Evolutionary conservation across 2,888 invertebrate genomes (phyloP).

Genomic region (Volucella inflata): DNA sequence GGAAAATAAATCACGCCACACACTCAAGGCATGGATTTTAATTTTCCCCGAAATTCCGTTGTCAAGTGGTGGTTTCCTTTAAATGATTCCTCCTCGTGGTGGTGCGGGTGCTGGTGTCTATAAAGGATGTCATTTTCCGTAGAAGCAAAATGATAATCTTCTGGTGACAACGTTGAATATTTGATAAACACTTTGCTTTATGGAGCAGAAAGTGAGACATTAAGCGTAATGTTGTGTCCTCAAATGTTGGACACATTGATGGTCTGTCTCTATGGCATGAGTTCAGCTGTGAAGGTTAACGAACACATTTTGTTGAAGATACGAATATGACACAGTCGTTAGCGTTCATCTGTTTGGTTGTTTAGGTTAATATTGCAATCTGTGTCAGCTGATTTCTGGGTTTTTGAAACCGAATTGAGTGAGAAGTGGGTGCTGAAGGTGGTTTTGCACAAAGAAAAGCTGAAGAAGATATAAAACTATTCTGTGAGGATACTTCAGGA

Average conservation of each 20-base stretch:
- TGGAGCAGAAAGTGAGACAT: neutral
- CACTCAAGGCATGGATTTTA: conserved; percentile 2
- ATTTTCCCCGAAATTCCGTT: neutral
- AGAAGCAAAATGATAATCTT: neutral
- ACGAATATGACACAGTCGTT: no score
- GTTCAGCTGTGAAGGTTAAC: no score
- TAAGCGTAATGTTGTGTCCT: neutral
- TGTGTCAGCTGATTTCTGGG: no score
- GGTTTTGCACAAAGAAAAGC: no score
- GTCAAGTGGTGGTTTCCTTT: neutral
- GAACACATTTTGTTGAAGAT: no score
- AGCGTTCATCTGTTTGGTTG: no score
- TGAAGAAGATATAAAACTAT: no score
- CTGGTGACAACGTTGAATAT: conserved; percentile 8
- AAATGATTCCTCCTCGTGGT: neutral
- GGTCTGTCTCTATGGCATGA: no score
- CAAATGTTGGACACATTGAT: neutral
- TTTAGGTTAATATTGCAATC: no score
- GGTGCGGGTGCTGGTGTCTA: neutral
- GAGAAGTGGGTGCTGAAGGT: no score
- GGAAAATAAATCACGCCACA: neutral
- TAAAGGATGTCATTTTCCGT: neutral
- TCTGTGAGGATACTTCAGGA: no score
- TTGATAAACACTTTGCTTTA: conserved; percentile 27
- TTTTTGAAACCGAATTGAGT: no score